Conservation (phyloP, 2,113 vertebrate species). For the Xiphorhynchus elegans region DNA sequence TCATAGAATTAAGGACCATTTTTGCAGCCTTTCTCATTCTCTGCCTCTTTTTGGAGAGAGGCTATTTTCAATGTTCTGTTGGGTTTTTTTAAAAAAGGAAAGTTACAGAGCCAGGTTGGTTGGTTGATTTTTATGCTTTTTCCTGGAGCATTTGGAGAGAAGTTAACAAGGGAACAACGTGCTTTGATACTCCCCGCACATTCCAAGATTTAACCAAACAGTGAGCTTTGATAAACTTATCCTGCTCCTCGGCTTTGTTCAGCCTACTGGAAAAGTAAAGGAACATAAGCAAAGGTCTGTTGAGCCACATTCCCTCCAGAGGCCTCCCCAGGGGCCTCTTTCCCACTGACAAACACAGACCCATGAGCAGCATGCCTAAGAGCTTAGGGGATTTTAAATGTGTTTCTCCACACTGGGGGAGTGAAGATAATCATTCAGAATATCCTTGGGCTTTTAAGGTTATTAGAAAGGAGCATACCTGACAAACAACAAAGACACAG, state of each 20-base stretch:
- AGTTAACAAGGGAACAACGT: background rate
- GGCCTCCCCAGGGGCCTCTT: background rate
- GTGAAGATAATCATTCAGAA: background rate
- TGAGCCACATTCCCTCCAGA: background rate
- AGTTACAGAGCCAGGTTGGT: background rate
- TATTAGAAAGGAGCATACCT: background rate
- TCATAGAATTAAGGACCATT: background rate
- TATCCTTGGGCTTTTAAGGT: background rate
- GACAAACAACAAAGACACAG: background rate
- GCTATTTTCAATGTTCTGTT: background rate
- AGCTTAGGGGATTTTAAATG: background rate
- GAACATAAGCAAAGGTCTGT: background rate
- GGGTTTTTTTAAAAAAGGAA: background rate
- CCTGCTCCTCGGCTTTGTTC: background rate
- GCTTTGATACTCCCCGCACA: background rate
- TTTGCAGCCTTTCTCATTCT: background rate
- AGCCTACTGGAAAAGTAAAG: slow-evolving; percentile 33
- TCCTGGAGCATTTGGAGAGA: background rate
- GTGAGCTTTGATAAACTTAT: background rate
- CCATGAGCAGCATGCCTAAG: background rate
- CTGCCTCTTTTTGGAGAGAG: background rate
- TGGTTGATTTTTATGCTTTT: background rate
- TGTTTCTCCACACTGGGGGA: background rate
- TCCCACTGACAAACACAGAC: background rate
- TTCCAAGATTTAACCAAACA: background rate